Base-by-base conservation (phyloP, 2,797 vertebrate species). In the Brachymystax lenok region DNA sequence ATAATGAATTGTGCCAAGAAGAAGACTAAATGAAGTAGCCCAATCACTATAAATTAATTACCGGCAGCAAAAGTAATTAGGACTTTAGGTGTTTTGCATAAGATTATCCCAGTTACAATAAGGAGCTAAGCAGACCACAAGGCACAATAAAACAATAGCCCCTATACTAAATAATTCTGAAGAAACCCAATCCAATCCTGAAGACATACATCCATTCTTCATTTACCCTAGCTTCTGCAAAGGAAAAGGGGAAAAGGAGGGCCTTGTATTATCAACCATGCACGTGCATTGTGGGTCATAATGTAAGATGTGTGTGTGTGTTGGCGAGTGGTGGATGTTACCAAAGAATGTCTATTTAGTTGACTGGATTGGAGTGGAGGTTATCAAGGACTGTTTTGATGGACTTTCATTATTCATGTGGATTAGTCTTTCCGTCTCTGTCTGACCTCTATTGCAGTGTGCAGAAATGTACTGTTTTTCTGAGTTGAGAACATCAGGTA, bases 231-330 rank as follows among this genome's bases (percentile, higher is more conserved):
- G 40, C 40, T 46, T 46, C 40, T 46, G 40, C 10, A 10, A 46
- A n/a, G n/a, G n/a, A n/a, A n/a, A n/a, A n/a, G 77, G 81, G 86
- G 89, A 87, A 79, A 77, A 84, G 76, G 84, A 80, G 86, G 85
- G 16, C 51, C 14, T 19, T 69, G 76, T 83, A 74, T 79, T 80
- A 79, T 82, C 83, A 24, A 63, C 59, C 59, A 63, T 63, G 59
- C 87, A 85, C 88, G 84, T 77, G 84, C 89, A 88, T 79, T 1
- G 80, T 82, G 88, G 77, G 84, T 83, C 87, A 27, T 24, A 77
- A 80, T 80, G 80, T 73, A 16, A 67, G 83, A 86, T 86, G 84
- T 78, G 81, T 82, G 79, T 81, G 40, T 46, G 40, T 46, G 10
- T 46, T 46, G 40, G 10, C 10, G 40, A 13, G 40, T 10, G 8